Evolutionary conservation across 1,140 invertebrate genomes (phyloP), one percentile per base, ranked within the genome.

Genomic region (Saccostrea cuccullata): DNA sequence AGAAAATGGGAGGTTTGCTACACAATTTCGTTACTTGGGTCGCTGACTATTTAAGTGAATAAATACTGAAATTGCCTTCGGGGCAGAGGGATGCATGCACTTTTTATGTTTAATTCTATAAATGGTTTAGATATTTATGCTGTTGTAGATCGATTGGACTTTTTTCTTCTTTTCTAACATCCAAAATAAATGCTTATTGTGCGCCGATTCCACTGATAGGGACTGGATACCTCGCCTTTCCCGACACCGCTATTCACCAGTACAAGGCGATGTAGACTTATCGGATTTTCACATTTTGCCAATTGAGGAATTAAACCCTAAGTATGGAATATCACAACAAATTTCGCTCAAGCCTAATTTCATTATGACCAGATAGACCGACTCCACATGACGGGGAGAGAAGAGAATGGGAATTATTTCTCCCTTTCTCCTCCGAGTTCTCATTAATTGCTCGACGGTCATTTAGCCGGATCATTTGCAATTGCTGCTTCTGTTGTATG

Each of bases 251-350:
- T 30, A 36, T 77, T 77, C 70, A 77, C 70, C 70, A 36, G 11
- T 26, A 77, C 70, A 77, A 77, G 58, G 70, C 70, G 70, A 36
- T 23, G 64, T 56, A 20, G 56, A 15, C 55, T 90, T 88, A 90
- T 90, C 88, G 82, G 73, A 87, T 90, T 90, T 88, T 85, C 86
- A 84, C 82, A 87, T 90, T 86, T 77, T 85, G n/a, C 86, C 87
- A 83, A 90, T 85, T 84, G 87, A 88, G 89, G 82, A 88, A 90
- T 90, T 90, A 90, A 88, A 88, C 87, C 86, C 87, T 88, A 88
- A 88, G 87, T 88, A 87, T 82, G 84, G 84, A 83, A 82, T 89
- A 90, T 90, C 89, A 89, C 82, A 89, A 88, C 89, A 85, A 86
- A 90, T 88, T 90, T 87, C 55, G 67, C 82, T 90, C 87, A 89